Conservation (phyloP, 2,113 vertebrate species). For the Eira barbara region DNA sequence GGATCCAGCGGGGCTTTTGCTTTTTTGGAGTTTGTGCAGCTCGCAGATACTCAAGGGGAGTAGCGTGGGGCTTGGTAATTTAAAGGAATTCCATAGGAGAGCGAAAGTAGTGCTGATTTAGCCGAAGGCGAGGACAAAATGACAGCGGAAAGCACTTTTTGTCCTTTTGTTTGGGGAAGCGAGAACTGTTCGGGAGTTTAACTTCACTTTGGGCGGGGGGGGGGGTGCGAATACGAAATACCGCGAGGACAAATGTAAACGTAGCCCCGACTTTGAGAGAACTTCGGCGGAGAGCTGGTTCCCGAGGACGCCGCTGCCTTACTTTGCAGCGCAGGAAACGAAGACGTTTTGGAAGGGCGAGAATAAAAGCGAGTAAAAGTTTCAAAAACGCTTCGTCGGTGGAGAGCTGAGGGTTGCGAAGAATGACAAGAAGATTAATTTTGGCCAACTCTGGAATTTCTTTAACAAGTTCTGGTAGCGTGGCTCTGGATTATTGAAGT, state of each 20-base stretch:
- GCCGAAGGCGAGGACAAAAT: neutral
- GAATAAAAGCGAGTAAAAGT: neutral
- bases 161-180: constrained; percentile 60
- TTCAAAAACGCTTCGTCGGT: neutral
- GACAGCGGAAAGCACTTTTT: neutral
- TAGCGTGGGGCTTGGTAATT: neutral
- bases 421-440: constrained; percentile 24
- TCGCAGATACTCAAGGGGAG: neutral
- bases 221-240: neutral
- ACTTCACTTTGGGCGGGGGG: constrained; percentile 41
- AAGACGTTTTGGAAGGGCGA: neutral
- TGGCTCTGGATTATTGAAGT: constrained; percentile 32
- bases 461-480: neutral
- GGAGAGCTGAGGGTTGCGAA: constrained; percentile 39
- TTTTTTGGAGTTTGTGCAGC: neutral
- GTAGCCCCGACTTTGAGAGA: neutral
- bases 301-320: constrained; percentile 43
- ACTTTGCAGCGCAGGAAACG: neutral
- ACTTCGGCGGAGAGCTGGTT: constrained; percentile 14
- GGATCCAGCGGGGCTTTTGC: neutral
- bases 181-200: neutral
- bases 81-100: neutral
- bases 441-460: neutral
- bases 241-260: neutral
- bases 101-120: neutral